Evolutionary conservation across 1,140 invertebrate species (phyloP).

Genomic region (Ceratina japonica): DNA sequence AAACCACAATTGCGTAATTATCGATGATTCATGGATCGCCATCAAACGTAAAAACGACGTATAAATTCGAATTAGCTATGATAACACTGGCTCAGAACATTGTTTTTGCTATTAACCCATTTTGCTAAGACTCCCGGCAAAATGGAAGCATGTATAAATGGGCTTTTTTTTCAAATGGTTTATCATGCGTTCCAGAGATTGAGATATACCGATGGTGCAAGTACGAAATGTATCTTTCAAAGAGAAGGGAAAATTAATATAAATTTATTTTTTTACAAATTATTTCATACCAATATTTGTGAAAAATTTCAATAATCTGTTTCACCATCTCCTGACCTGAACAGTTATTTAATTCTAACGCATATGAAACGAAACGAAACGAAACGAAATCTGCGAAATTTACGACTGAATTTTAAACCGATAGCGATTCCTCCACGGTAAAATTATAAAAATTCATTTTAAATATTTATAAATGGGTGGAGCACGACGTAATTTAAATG

Average conservation of each 20-base stretch:
- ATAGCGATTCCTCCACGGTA: background rate
- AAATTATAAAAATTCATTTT: constrained; percentile 16
- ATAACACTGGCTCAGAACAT: background rate
- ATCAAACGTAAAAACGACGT: background rate
- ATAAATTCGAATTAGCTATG: constrained; percentile 6
- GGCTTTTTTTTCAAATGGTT: background rate
- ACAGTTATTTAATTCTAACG: background rate
- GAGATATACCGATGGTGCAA: background rate
- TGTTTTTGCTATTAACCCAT: background rate
- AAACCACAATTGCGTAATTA: constrained; percentile 10
- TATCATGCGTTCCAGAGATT: background rate
- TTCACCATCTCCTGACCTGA: too few species aligned
- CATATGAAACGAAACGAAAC: background rate
- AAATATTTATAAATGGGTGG: constrained; percentile 12
- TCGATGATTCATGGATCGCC: constrained; percentile 2
- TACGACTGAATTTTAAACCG: constrained; percentile 10
- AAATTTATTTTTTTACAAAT: too few species aligned
- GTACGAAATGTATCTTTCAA: background rate
- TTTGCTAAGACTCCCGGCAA: background rate
- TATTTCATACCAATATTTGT: too few species aligned
- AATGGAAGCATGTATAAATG: background rate
- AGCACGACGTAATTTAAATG: constrained; percentile 3
- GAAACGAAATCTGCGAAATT: background rate
- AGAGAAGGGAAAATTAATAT: too few species aligned
- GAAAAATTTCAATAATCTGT: too few species aligned